Conservation (phyloP, 1,140 invertebrate genomes). For the Danaus plexippus region DNA sequence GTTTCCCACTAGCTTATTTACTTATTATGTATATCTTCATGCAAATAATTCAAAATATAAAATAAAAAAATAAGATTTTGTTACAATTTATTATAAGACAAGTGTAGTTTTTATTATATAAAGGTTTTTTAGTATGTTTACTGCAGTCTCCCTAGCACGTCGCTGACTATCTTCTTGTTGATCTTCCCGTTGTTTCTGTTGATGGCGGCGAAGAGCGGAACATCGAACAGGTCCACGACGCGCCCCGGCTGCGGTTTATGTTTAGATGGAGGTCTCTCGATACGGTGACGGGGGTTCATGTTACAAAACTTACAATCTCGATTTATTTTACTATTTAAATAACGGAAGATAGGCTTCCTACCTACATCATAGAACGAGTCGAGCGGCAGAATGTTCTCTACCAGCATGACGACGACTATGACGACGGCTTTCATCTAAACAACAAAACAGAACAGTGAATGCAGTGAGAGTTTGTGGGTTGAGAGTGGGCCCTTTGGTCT, state of each 20-base stretch:
- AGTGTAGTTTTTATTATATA: neutral
- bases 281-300: conserved; percentile 10
- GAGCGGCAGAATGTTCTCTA: too few species aligned
- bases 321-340: conserved; percentile 11
- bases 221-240: conserved; percentile 18
- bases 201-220: conserved; percentile 19
- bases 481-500: too few species aligned
- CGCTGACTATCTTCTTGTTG: conserved; percentile 3
- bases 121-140: conserved; percentile 8
- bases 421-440: too few species aligned
- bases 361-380: too few species aligned
- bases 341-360: conserved; percentile 14
- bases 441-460: too few species aligned
- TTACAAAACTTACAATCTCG: conserved; percentile 23
- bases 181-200: conserved; percentile 10
- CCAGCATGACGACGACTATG: too few species aligned
- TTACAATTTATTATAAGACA: neutral
- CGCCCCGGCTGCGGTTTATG: neutral
- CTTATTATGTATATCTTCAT: neutral
- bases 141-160: too few species aligned
- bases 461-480: too few species aligned
- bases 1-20: too few species aligned
- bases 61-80: conserved; percentile 1
- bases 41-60: conserved; percentile 9
- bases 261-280: conserved; percentile 1